Conservation (phyloP, 2,797 vertebrate genomes). For the Sebastes cheni region DNA sequence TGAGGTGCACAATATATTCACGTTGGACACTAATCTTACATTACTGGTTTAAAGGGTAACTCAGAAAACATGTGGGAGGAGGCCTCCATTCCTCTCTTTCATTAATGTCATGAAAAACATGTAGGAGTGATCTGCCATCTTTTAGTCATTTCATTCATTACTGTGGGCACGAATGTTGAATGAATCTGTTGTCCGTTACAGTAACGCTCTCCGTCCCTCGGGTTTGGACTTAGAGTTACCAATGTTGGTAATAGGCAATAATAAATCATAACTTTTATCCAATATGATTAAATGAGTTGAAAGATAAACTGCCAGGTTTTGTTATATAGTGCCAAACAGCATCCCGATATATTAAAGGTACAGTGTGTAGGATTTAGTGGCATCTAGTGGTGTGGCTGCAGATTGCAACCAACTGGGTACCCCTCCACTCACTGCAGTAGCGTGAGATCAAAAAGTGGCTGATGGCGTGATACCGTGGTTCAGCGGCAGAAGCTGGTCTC, state of each 20-base stretch:
- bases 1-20: not conserved
- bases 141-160: constrained; percentile 28
- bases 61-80: constrained; percentile 39
- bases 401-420: too few species aligned
- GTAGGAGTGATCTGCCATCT: constrained; percentile 19
- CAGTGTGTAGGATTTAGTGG: too few species aligned
- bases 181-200: constrained; percentile 21
- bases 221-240: not conserved
- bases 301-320: not conserved
- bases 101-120: constrained; percentile 15
- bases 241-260: not conserved
- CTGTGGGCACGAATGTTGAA: constrained; percentile 25
- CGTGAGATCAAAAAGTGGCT: not conserved
- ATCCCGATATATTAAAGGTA: not conserved
- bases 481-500: not conserved
- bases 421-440: not conserved
- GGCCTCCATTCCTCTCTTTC: constrained; percentile 3
- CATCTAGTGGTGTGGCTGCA: too few species aligned
- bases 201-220: not conserved
- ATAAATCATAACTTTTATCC: not conserved
- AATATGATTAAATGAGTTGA: not conserved
- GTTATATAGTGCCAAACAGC: not conserved
- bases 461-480: not conserved
- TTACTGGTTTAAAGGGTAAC: constrained; percentile 19
- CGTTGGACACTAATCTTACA: not conserved